Base-by-base conservation (phyloP, 2,113 vertebrate species). In the Tautogolabrus adspersus region DNA sequence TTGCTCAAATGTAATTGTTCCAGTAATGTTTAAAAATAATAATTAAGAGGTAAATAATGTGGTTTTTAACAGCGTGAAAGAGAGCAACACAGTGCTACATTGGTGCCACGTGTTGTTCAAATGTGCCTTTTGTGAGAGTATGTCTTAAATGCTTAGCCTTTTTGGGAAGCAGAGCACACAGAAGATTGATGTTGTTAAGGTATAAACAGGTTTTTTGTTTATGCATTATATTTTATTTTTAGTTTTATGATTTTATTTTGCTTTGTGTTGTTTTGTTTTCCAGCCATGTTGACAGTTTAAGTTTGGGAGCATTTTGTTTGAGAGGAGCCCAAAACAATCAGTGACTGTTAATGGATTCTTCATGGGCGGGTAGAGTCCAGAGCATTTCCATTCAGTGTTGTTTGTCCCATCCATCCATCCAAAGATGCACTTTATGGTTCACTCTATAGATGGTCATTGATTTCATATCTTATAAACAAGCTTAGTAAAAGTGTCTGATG, bases 341-440 rank as follows among this genome's bases (percentile, higher is more conserved):
- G 18, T 60, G 62, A 71, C 58, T 52, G 71, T 72, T 74, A 66
- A 69, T 87, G 66, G 51, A 82, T 77, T 86, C n/a, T 77, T 85
- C 51, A 38, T 66, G 61, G 42, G 59, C 70, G 83, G 73, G 21
- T 79, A 62, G 22, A 62, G 75, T 83, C 26, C 0, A 19, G 63
- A 74, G 10, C 72, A 65, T 84, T 83, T 84, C 65, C 75, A 78
- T 83, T 79, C 79, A 89, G 72, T 89, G 86, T 88, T 87, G 61
- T 77, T 87, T 69, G 76, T 57, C 49, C 75, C 47, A 47, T 47
- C 46, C 56, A 55, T 85, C 77, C 63, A 78, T 85, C 66, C 76
- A 82, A 85, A 89, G 73, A 93, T 90, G 90, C 86, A 93, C 89
- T 92, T 91, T 93, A 86, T 79, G 85, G 83, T 74, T 91, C 76